Percentiles rank a stretch among this genome's conserved stretches.
These are phyloP conservation scores for Uria lomvia DNA, from an alignment of 2,113 vertebrate species.

Conservation along the genomic window DNA sequence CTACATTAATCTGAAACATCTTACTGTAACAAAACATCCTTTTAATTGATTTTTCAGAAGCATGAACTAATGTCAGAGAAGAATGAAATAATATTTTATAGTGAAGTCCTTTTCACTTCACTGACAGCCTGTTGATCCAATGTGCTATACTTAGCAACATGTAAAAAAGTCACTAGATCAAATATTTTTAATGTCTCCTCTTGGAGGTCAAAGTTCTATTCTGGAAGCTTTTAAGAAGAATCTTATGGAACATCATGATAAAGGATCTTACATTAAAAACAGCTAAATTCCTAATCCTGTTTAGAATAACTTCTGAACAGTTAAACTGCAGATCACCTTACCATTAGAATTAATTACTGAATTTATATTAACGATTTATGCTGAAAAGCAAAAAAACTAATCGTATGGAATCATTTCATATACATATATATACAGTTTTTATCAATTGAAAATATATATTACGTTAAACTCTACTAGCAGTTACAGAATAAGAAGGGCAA, in stretches of 20 bases:
- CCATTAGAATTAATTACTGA: not conserved
- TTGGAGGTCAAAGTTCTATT: not conserved
- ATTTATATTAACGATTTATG: not conserved
- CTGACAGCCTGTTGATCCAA: not conserved
- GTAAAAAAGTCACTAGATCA: not conserved
- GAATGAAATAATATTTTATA: conserved; percentile 33
- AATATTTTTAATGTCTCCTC: not conserved
- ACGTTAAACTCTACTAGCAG: conserved; percentile 49
- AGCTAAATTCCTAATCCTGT: not conserved
- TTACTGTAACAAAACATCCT: not conserved
- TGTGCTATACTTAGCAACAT: not conserved
- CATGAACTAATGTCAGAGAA: conserved; percentile 7
- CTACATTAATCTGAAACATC: not conserved
- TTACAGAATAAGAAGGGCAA: conserved; percentile 32
- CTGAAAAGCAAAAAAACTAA: conserved; percentile 21
- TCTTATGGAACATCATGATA: not conserved
- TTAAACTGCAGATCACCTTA: not conserved
- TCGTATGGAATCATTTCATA: not conserved
- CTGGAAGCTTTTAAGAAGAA: conserved; percentile 1
- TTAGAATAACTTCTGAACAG: not conserved
- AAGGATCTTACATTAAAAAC: not conserved
- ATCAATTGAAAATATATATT: conserved; percentile 35
- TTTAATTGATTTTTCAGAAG: conserved; percentile 44
- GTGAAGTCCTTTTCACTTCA: not conserved
- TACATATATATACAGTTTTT: not conserved